Percentiles rank a stretch among this genome's conserved stretches.
Conservation (phyloP, 2,888 invertebrate species). For the Caenorhabditis sinica region DNA sequence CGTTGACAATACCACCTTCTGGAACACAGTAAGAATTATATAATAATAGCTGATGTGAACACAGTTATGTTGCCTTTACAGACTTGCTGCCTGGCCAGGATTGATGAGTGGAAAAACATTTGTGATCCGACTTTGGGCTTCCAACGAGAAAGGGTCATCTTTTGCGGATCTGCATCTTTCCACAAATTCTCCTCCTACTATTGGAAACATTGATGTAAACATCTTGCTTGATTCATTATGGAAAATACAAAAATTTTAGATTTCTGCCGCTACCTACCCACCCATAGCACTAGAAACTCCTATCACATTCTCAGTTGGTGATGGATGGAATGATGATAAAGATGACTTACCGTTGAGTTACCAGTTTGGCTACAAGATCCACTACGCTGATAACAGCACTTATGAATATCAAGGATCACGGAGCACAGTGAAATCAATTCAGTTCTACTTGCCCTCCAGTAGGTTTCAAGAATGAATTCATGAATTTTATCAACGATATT, state of each 20-base stretch:
- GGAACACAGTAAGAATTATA: slow-evolving; percentile 47
- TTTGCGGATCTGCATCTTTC: slow-evolving; percentile 53
- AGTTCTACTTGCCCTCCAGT: slow-evolving; percentile 66
- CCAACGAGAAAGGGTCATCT: slow-evolving; percentile 58
- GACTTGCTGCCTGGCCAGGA: slow-evolving; percentile 46
- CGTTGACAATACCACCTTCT: slow-evolving; percentile 73
- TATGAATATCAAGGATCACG: slow-evolving; percentile 54
- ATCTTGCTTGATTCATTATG: neutral
- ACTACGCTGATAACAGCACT: slow-evolving; percentile 39
- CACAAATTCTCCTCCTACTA: slow-evolving; percentile 63
- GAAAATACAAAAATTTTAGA: slow-evolving; percentile 23
- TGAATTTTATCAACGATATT: neutral
- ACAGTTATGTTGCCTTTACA: neutral
- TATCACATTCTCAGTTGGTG: slow-evolving; percentile 65
- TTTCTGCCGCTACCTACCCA: slow-evolving; percentile 17
- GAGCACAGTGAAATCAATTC: slow-evolving; percentile 57
- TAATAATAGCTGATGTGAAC: neutral
- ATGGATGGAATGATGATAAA: slow-evolving; percentile 68
- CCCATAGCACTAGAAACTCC: slow-evolving; percentile 54
- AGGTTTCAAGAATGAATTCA: neutral
- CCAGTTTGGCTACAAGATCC: slow-evolving; percentile 58
- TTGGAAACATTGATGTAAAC: slow-evolving; percentile 58
- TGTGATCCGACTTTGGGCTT: slow-evolving; percentile 58
- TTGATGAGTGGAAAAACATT: slow-evolving; percentile 59
- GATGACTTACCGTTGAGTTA: slow-evolving; percentile 63